These are phyloP conservation scores for Notarius quadriscutis DNA, from an alignment of 2,113 vertebrate genomes.

Conservation along the genomic window DNA sequence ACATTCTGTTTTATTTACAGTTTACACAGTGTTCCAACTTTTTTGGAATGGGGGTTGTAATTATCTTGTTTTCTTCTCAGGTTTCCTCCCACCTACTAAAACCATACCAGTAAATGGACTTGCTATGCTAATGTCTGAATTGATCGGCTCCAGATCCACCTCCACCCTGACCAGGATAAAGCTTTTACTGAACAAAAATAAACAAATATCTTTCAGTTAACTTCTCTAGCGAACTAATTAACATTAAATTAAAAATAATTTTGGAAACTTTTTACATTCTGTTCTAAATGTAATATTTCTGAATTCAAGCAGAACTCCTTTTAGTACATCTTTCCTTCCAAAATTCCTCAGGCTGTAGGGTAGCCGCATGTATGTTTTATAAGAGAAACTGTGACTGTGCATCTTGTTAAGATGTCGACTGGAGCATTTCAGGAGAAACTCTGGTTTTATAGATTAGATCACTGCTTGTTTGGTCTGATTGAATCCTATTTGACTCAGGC, in stretches of 20 bases:
- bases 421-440: conserved; percentile 10
- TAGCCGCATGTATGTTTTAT: not conserved
- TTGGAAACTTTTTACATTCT: not conserved
- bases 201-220: not conserved
- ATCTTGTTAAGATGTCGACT: conserved; percentile 2
- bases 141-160: not conserved
- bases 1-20: too few species aligned
- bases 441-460: conserved; percentile 34
- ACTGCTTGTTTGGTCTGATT: conserved; percentile 18
- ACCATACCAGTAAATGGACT: not conserved
- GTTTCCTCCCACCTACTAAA: not conserved
- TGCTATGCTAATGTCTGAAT: not conserved
- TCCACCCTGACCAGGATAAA: not conserved
- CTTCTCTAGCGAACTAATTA: not conserved
- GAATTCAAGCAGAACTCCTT: not conserved
- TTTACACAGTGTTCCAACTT: too few species aligned
- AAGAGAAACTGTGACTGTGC: not conserved
- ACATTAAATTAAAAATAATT: not conserved
- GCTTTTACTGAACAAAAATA: not conserved
- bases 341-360: not conserved
- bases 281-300: not conserved
- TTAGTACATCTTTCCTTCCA: not conserved
- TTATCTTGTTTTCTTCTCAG: not conserved
- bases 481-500: conserved; percentile 26
- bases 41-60: too few species aligned